Base-by-base conservation (phyloP, 2,797 vertebrate species). In the Thaleichthys pacificus region DNA sequence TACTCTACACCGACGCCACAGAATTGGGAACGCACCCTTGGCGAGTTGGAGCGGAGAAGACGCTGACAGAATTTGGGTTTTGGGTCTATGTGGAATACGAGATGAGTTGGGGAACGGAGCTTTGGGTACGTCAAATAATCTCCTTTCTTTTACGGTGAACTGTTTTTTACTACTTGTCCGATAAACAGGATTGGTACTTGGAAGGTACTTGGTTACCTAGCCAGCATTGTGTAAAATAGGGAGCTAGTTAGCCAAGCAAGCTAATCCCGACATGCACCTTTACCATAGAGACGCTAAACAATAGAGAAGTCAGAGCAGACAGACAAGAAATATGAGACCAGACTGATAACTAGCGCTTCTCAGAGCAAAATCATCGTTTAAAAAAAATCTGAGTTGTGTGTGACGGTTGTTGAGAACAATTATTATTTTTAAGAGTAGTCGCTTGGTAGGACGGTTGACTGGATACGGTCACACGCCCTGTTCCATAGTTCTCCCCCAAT, bases 61-160 rank as follows among this genome's bases (percentile, higher is more conserved):
- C 82, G 79, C 78, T 70, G 69, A 90, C 86, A 79, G 76, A 11
- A 42, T 68, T 83, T 69, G 77, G 85, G 87, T 83, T 83, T 63
- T 42, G 88, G 70, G 84, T 81, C 76, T 4, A 61, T 66, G 73
- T 76, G 77, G 77, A 79, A 28, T 78, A 84, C 91, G 87, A 89
- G 24, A 95, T 95, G 94, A 94, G 91, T 89, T 95, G 94, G 94
- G 94, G 94, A 89, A 94, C 94, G 77, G 94, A 95, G 86, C 92
- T 95, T 67, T 95, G 94, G 94, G 94, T 95, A 86, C 74, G 94
- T 92, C 3, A 17, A n/a, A 17, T 54, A 17, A 19, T 17, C 17
- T 17, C 3, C 3, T 54, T 35, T n/a, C 4, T 66, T 28, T 61
- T 71, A 5, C 14, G 42, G 14, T 4, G 51, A 32, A 26, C 38